A percentile compares a stretch with the other conserved stretches of the same genome.
These are phyloP conservation scores for Aphelocoma coerulescens DNA, from an alignment of 2,113 vertebrate genomes.

Conservation along the genomic window DNA sequence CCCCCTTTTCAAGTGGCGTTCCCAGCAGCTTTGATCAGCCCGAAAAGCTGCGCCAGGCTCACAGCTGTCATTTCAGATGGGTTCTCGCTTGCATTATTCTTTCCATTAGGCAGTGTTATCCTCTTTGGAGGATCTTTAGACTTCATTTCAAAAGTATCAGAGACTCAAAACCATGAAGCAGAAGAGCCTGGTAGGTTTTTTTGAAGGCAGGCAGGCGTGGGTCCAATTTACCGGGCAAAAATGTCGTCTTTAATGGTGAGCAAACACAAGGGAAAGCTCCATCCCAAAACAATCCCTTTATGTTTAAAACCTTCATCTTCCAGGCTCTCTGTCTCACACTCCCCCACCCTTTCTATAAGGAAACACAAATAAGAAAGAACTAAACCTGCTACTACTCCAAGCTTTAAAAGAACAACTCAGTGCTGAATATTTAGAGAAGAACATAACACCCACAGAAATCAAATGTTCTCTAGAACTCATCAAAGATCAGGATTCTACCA, in stretches of 20 bases:
- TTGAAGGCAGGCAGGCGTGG: slow-evolving; percentile 31
- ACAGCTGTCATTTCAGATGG: slow-evolving; percentile 43
- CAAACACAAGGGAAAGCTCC: slow-evolving; percentile 31
- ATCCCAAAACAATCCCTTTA: slow-evolving; percentile 46
- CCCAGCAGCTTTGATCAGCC: slow-evolving; percentile 37
- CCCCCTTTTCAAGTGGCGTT: neutral
- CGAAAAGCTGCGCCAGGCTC: neutral
- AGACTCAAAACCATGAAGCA: slow-evolving; percentile 38
- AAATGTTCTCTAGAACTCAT: neutral
- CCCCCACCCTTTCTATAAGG: neutral
- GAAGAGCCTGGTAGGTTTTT: neutral
- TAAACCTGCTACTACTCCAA: neutral
- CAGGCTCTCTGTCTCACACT: neutral
- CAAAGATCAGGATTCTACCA: neutral
- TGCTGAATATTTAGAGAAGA: neutral
- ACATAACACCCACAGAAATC: neutral
- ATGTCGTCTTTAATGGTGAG: slow-evolving; percentile 6
- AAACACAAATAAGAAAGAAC: neutral
- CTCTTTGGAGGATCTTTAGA: slow-evolving; percentile 47
- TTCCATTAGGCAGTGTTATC: slow-evolving; percentile 45
- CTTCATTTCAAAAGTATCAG: slow-evolving; percentile 44
- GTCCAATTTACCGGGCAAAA: slow-evolving; percentile 31
- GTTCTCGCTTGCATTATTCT: slow-evolving; percentile 34
- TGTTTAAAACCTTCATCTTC: slow-evolving; percentile 27
- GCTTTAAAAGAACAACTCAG: neutral